phyloP scores from a whole-genome alignment of 2,888 invertebrate genomes.

The Amaurobius ferox region DNA sequence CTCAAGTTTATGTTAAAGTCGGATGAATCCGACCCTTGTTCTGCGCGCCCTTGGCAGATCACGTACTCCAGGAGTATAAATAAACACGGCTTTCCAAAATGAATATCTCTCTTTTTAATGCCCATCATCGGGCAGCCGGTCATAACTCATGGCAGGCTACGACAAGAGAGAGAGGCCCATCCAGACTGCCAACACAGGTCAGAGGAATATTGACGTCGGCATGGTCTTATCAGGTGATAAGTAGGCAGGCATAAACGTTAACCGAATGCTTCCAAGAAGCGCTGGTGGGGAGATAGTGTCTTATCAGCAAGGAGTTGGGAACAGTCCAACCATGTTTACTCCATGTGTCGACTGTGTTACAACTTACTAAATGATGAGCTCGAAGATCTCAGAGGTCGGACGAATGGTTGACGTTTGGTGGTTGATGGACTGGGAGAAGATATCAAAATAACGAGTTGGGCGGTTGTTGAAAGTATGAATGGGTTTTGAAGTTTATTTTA shows the following conservation, averaged over 20 bases:
- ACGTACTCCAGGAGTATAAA: neutral
- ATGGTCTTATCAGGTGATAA: slow-evolving; percentile 9
- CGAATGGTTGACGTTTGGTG: neutral
- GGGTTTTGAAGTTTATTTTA: neutral
- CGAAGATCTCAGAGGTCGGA: neutral
- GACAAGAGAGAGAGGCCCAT: neutral
- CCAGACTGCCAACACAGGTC: neutral
- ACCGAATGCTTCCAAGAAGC: slow-evolving; percentile 13
- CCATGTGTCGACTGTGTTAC: slow-evolving; percentile 18
- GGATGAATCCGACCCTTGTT: neutral
- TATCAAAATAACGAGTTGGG: slow-evolving; percentile 2
- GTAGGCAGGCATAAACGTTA: slow-evolving; percentile 12
- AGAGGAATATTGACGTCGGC: slow-evolving; percentile 6
- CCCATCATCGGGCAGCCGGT: neutral
- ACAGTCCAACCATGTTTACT: slow-evolving; percentile 3
- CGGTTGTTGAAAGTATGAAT: neutral
- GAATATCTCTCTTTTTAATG: neutral
- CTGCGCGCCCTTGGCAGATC: neutral
- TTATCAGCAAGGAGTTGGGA: slow-evolving; percentile 5
- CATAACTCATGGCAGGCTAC: slow-evolving; percentile 1
- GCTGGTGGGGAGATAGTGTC: slow-evolving; percentile 9
- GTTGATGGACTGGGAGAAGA: slow-evolving; percentile 6
- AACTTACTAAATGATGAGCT: slow-evolving; percentile 6
- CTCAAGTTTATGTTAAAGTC: neutral
- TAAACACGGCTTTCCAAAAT: neutral